Conservation (phyloP, 2,888 invertebrate genomes). For the Caenorhabditis sp. region DNA sequence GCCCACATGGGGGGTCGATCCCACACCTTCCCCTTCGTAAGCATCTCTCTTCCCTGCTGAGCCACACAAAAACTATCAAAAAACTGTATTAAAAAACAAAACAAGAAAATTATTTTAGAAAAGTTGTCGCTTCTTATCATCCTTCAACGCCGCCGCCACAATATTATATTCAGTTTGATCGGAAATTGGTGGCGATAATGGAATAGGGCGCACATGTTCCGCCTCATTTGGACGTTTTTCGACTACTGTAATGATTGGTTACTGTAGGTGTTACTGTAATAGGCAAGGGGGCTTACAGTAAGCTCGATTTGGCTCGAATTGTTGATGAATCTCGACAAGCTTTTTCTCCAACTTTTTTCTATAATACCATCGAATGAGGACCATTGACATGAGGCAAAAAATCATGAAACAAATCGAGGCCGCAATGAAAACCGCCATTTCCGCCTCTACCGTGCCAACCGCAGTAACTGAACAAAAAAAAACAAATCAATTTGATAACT, state of each 20-base stretch:
- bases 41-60: too few species aligned
- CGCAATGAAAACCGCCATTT: background rate
- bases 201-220: background rate
- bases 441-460: background rate
- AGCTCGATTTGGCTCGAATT: background rate
- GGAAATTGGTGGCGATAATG: constrained; percentile 28
- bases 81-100: too few species aligned
- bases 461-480: background rate
- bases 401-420: background rate
- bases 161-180: constrained; percentile 44
- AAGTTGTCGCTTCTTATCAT: constrained; percentile 18
- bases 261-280: background rate
- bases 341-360: background rate
- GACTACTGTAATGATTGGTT: background rate
- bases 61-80: too few species aligned
- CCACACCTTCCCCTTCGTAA: too few species aligned
- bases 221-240: background rate
- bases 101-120: background rate
- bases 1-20: too few species aligned
- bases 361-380: background rate
- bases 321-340: background rate
- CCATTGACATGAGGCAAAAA: background rate
- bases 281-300: too few species aligned
- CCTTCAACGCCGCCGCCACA: constrained; percentile 30
- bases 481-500: too few species aligned